Base-by-base conservation (phyloP, 2,113 vertebrate species). In the Atherinomorus stipes region DNA sequence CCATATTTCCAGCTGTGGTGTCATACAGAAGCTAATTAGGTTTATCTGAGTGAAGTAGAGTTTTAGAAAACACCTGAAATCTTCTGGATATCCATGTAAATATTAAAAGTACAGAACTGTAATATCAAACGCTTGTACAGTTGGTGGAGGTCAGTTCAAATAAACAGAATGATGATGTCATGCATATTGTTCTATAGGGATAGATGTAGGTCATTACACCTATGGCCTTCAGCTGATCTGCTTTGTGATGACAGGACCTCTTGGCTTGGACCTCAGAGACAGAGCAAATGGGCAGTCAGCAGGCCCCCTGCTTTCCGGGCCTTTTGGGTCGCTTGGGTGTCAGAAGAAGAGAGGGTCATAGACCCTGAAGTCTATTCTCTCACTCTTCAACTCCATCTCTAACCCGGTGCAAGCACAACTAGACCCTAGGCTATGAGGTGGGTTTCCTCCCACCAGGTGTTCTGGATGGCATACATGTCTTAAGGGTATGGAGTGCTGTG, bases 361-460 rank as follows among this genome's bases (percentile, higher is more conserved):
- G 80, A 86, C 87, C 84, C 71, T 70, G 67, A 81, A 76, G 83
- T 80, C 88, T 38, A 87, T 75, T 76, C 81, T 71, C 71, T 42
- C 81, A 69, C 81, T 68, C 65, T 81, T 87, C 77, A 76, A 76
- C 71, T 21, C 82, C 73, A 78, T 77, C 53, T 76, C 83, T 90
- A 87, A 91, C 85, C 85, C 19, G 42, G 57, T 83, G 88, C 80
- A 79, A 80, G 82, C 75, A 65, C 79, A 60, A 80, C 82, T 80
- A 91, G 87, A 89, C 91, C 91, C 82, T 67, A 78, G 81, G 86
- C 78, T 87, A 85, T 62, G 69, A 92, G 92, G 90, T 91, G 84
- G 88, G 85, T 71, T 76, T 60, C 78, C 68, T 88, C 90, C 81
- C 88, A 85, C 92, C 93, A 93, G 93, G 93, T 93, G 93, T 91